Evolutionary conservation across 2,888 invertebrate genomes (phyloP), one percentile per base, ranked within the genome.

Genomic region (Corbicula japonica): DNA sequence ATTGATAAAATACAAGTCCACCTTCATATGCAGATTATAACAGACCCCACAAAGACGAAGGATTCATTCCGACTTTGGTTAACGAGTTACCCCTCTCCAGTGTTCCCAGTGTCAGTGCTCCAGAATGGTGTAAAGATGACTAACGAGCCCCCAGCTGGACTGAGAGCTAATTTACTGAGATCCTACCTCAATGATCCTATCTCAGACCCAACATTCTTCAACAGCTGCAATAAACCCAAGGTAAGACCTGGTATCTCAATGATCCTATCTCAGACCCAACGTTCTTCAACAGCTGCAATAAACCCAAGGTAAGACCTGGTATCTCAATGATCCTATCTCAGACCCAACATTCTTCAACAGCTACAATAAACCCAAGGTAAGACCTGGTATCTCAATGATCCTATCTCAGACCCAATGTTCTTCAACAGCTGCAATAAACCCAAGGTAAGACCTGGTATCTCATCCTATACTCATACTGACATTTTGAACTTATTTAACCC

Each of bases 281-380:
- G 87, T 98, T 98, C 94, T 98, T 96, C 93, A 95, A 95, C 84
- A 92, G 90, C 10, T 95, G 94, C 80, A 92, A 89, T 18, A 95
- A 95, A 87, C 93, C 93, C 12, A 76, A 85, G 80, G 92, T 92
- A 78, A 74, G 84, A n/a, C n/a, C 18, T 94, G 94, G 0, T 94
- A 94, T 83, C 87, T 92, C 30, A 94, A 91, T 84, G 93, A 93
- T 80, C 94, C 94, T 21, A 93, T 94, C 41, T 93, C 93, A n/a
- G 93, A 94, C 72, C 95, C 95, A 0, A 95, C 95, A 87, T 98
- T 98, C 94, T 98, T 96, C 93, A 95, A 95, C 84, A 92, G 90
- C 10, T 95, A 94, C 80, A 92, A 89, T 18, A 95, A 95, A 87
- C 93, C 93, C 12, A 76, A 85, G 80, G 92, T 92, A 78, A 74